Conservation (phyloP, 2,888 invertebrate species). For the Noctua comes region DNA sequence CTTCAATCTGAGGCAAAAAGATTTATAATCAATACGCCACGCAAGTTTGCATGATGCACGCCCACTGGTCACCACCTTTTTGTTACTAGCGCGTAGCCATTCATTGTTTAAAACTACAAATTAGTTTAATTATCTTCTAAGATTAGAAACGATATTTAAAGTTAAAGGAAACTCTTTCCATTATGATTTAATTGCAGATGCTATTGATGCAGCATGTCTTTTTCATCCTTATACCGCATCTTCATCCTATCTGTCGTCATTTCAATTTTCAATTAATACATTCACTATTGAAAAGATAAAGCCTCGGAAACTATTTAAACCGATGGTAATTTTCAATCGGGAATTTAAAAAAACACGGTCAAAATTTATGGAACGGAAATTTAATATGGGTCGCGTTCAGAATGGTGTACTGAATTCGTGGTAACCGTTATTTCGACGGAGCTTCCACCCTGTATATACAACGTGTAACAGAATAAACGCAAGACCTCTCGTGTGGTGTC, state of each 20-base stretch:
- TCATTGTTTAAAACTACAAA: constrained; percentile 2
- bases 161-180: not conserved
- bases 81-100: not conserved
- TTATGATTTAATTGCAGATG: not conserved
- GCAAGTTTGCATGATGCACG: constrained; percentile 40
- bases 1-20: not conserved
- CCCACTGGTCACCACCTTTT: not conserved
- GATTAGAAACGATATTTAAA: not conserved
- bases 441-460: too few species aligned
- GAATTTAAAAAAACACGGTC: too few species aligned
- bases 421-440: too few species aligned
- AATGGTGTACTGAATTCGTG: too few species aligned
- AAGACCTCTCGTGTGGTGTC: too few species aligned
- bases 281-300: too few species aligned
- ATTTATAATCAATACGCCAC: constrained; percentile 19
- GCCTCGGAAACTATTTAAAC: too few species aligned
- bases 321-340: too few species aligned
- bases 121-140: not conserved
- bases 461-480: too few species aligned
- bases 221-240: not conserved
- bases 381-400: too few species aligned
- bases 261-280: not conserved
- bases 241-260: not conserved
- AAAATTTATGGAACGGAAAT: too few species aligned
- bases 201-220: not conserved